Conservation (phyloP, 1,140 invertebrate genomes). For the Diorhabda elongata region DNA sequence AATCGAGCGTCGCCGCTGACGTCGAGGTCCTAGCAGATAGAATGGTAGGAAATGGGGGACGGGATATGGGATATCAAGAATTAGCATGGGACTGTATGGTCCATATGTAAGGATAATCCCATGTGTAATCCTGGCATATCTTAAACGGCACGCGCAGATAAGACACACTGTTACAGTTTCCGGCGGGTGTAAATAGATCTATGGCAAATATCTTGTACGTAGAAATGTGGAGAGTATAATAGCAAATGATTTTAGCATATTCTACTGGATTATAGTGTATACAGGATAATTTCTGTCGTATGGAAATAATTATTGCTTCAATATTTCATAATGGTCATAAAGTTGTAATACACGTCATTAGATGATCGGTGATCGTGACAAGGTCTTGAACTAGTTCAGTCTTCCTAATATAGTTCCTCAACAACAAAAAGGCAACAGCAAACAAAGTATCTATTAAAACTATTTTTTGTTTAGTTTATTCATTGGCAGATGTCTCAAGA, state of each 20-base stretch:
- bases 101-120: constrained; percentile 36
- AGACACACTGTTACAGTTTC: constrained; percentile 34
- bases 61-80: constrained; percentile 26
- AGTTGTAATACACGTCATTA: too few species aligned
- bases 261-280: neutral
- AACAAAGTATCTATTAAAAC: too few species aligned
- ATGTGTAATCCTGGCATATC: constrained; percentile 31
- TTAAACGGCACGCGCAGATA: constrained; percentile 27
- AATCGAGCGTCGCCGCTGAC: constrained; percentile 8
- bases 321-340: too few species aligned
- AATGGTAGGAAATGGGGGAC: constrained; percentile 14
- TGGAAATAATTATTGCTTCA: too few species aligned
- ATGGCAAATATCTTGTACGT: constrained; percentile 18
- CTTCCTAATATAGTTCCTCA: too few species aligned
- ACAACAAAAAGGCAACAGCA: too few species aligned
- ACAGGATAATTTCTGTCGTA: neutral
- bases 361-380: too few species aligned
- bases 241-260: neutral
- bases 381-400: too few species aligned
- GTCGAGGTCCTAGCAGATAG: constrained; percentile 13
- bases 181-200: constrained; percentile 27
- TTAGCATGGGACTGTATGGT: constrained; percentile 31
- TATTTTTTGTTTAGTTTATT: too few species aligned
- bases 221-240: constrained; percentile 13
- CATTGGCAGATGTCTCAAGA: too few species aligned